Base-by-base conservation (phyloP, 1,140 invertebrate species). In the Ceratosolen fusciceps region DNA sequence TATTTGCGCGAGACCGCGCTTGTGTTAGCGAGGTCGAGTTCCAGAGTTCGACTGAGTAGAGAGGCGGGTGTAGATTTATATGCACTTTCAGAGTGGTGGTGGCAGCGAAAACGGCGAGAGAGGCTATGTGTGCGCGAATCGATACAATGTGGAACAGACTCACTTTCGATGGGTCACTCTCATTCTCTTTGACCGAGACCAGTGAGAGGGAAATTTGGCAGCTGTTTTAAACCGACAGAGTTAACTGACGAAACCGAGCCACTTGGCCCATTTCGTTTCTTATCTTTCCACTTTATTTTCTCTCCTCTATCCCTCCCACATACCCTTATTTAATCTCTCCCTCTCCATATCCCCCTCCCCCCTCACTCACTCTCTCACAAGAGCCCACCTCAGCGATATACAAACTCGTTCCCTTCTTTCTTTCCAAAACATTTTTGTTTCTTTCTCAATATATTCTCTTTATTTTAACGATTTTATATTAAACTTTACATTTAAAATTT, bases 171-270 rank as follows among this genome's bases (percentile, higher is more conserved):
- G 86, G 88, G 87, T 89, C 88, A 89, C 89, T 90, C 87, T 89
- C 87, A 83, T 87, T 89, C 85, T 86, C 85, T 84, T 77, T 68
- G 31, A 16, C 67, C 47, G 19, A 26, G 60, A 49, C 60, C 43
- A 89, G 88, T 83, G 89, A 89, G 89, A 89, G 88, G 89, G 88
- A 90, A 89, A 88, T 90, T 90, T 84, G 89, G 88, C 88, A 89
- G 88, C 89, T 89, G 89, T 87, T 90, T 89, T 87, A 87, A 89
- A 87, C 85, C 82, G 58, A 16, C 60, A 16, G 49, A 83, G 86
- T 83, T 87, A 88, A 89, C 87, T 85, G 87, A 83, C 85, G 84
- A 87, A 88, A 88, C 85, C 85, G 75, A 79, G 39, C 83, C 79
- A 83, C 82, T 85, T 82, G 83, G 80, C 83, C 85, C 82, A 80